Evolutionary conservation across 1,140 invertebrate species (phyloP), one percentile per base, ranked within the genome.

Genomic region (Lasioglossum albipes): DNA sequence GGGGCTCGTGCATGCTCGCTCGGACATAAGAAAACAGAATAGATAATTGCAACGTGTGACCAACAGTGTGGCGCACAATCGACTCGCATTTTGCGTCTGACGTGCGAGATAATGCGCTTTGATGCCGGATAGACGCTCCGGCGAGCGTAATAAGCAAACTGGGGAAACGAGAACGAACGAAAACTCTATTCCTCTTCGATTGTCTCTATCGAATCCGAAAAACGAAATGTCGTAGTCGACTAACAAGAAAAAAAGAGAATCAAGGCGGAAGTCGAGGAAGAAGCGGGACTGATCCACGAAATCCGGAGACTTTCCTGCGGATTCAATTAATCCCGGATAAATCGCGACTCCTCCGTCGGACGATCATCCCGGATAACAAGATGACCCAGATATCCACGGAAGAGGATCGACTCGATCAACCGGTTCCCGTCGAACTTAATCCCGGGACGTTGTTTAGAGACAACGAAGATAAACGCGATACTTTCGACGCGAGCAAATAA

Each of bases 401-500:
- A 54, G 52, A 20, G 69, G 59, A 13, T 59, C 62, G 62, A n/a
- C 27, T 10, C 22, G 18, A 57, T 59, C 54, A 54, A 36, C n/a
- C 31, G 27, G 36, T 18, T n/a, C 18, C 6, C 41, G 68, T 31
- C 36, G 57, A 73, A 27, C 22, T 54, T 59, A 59, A 59, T 59
- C 20, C n/a, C n/a, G 71, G 12, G 61, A 22, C 45, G 45, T 49
- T 22, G 57, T 59, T 54, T 54, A 41, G 31, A 13, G 31, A 18
- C 27, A 9, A 27, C n/a, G 13, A 7, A 16, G 42, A 49, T 36
- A 61, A 61, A 76, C 82, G 62, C 18, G 22, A 72, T 49, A 69
- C 66, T 70, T 82, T 82, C 61, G 64, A 70, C 64, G 68, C 75
- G 59, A 72, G 62, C 54, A 75, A 84, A 77, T 84, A 77, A 71